Evolutionary conservation across 2,888 invertebrate species (phyloP), one percentile per base, ranked within the genome.

Genomic region (Scaptomyza tumidula): DNA sequence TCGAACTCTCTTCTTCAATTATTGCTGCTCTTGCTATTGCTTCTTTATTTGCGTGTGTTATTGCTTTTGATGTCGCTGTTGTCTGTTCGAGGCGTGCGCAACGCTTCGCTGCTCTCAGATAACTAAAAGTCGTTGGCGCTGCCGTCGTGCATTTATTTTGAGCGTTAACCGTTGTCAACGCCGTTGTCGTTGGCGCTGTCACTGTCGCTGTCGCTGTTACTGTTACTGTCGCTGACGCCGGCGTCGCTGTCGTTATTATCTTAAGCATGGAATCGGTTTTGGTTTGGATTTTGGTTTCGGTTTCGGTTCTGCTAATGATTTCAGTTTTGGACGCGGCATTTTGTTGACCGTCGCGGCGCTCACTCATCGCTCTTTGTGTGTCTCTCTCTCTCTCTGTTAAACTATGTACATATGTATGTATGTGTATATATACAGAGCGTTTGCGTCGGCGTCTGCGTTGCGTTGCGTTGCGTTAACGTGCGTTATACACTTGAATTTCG

Each of bases 71-170:
- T 45, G 24, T n/a, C 7, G 48, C 19, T 49, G 33, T n/a, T 49
- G 46, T 64, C 61, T 54, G 59, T 31, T 69, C 41, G 48, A 60
- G 67, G 61, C 68, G 68, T 76, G 76, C 78, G 72, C 71, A 68
- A 84, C 76, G 77, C 81, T 89, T 80, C 78, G 81, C 61, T 83
- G 89, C 83, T 89, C 86, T 86, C 84, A 87, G 90, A 87, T 85
- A 81, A 89, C 89, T 89, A 80, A 89, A 72, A 66, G 72, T 73
- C 75, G 86, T 75, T 79, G 73, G 77, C 87, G 73, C 77, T 83
- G 80, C 74, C 55, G 63, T 59, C 78, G 80, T 69, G 67, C 85
- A 89, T 89, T 89, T 89, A 89, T 89, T 89, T 89, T 89, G 79
- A 70, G 60, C 86, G 70, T 85, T 83, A 81, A 77, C 73, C 75